phyloP scores from a whole-genome alignment of 2,888 invertebrate species.

The Heteropelma amictum region DNA sequence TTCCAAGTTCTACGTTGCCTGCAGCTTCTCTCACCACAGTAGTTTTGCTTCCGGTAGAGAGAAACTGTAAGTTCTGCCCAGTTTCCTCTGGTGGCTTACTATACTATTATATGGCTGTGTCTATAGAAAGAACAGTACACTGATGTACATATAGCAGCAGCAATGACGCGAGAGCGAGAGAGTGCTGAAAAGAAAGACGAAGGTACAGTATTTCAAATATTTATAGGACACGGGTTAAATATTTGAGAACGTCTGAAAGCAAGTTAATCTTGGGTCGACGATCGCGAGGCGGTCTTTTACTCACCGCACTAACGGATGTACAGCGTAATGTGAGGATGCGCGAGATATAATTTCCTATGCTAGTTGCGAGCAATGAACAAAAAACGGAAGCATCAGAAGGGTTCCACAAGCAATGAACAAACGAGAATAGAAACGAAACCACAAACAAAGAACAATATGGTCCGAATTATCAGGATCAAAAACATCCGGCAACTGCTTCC shows the following conservation, averaged over 20 bases:
- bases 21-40: background rate
- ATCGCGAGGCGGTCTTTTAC: background rate
- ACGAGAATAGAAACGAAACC: background rate
- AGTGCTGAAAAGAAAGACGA: background rate
- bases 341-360: background rate
- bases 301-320: slow-evolving; percentile 1
- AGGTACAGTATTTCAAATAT: slow-evolving; percentile 40
- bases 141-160: background rate
- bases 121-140: background rate
- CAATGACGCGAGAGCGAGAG: background rate
- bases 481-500: slow-evolving; percentile 27
- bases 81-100: slow-evolving; percentile 11
- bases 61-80: slow-evolving; percentile 49
- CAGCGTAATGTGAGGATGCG: background rate
- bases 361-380: background rate
- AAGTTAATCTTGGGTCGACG: slow-evolving; percentile 44
- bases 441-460: slow-evolving; percentile 1
- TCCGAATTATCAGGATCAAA: slow-evolving; percentile 19
- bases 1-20: slow-evolving; percentile 29
- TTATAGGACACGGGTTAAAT: slow-evolving; percentile 59
- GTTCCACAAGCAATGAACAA: background rate
- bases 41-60: slow-evolving; percentile 21
- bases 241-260: slow-evolving; percentile 68
- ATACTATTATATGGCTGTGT: background rate
- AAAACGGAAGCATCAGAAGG: background rate